phyloP scores from a whole-genome alignment of 2,888 invertebrate genomes.

The Drosophila borealis region DNA sequence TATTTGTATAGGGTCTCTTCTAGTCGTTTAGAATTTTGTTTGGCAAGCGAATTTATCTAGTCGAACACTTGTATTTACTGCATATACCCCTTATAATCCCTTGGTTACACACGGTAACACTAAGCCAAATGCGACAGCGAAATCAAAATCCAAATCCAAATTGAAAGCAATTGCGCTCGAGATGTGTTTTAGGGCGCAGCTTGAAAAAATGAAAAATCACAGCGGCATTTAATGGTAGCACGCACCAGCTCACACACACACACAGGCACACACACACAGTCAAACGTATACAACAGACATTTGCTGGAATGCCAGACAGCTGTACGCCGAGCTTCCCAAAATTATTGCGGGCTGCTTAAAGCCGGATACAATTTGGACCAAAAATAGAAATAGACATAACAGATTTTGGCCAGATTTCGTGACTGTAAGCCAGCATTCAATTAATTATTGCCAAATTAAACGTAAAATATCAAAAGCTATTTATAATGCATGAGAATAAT shows the following conservation, averaged over 20 bases:
- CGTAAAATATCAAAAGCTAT: slow-evolving; percentile 66
- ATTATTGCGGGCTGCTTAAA: slow-evolving; percentile 6
- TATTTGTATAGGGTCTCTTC: background rate
- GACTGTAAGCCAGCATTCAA: slow-evolving; percentile 45
- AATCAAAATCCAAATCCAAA: slow-evolving; percentile 21
- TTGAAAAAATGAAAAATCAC: slow-evolving; percentile 36
- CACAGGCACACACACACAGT: background rate
- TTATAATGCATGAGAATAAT: slow-evolving; percentile 52
- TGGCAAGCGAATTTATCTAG: no score
- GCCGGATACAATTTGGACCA: slow-evolving; percentile 32
- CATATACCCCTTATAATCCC: background rate
- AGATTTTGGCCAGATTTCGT: slow-evolving; percentile 25
- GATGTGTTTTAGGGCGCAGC: slow-evolving; percentile 12
- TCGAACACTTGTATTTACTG: no score
- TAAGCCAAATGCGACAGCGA: slow-evolving; percentile 3
- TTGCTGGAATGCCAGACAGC: slow-evolving; percentile 6
- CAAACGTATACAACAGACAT: background rate
- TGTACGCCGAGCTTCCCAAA: slow-evolving; percentile 2
- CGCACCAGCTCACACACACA: slow-evolving; percentile 23
- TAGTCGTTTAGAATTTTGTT: background rate
- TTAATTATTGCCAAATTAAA: slow-evolving; percentile 75
- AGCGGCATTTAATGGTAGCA: slow-evolving; percentile 30
- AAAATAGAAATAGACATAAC: slow-evolving; percentile 27
- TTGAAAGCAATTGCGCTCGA: slow-evolving; percentile 18
- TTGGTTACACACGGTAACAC: slow-evolving; percentile 8